Base-by-base conservation (phyloP, 2,888 invertebrate species). In the Nymphalis c-album region DNA sequence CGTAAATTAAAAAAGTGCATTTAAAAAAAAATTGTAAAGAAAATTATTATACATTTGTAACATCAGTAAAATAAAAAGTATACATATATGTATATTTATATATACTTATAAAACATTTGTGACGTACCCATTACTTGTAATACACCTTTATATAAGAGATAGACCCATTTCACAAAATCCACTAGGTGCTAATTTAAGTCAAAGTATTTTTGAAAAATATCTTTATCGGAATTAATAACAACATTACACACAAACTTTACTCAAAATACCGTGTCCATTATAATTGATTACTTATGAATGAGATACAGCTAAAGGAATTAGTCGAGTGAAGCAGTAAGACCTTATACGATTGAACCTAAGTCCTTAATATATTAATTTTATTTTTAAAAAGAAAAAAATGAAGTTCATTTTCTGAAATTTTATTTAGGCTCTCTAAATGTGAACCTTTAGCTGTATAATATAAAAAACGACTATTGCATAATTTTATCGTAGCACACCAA, bases 261-360 rank as follows among this genome's bases (percentile, higher is more conserved):
- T 31, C 13, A 55, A 55, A 55, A 50, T 20, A 50, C 50, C 18
- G 18, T 18, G 18, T 31, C 17, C n/a, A 55, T 55, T 26, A 31
- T 55, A 55, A 55, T 55, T 31, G 26, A 55, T 31, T 17, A 55
- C 17, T 53, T 17, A 55, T 6, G n/a, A 55, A 26, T 55, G 31
- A 7, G n/a, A 31, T 31, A 31, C 31, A 26, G 26, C 53, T 31
- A 55, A 53, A 55, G 53, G 18, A 50, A 18, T 50, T 50, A 53
- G 26, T 55, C 53, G 7, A 55, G n/a, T 31, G 26, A 17, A 17
- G 26, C n/a, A 55, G 26, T 31, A 50, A 55, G 26, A 31, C 53
- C 31, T 55, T 55, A 55, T 17, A 31, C 17, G 26, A 31, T 55
- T 31, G 7, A 31, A 26, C n/a, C 31, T 55, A 31, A 31, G 26